Conservation (phyloP, 1,140 invertebrate genomes). For the Tetranychus cinnabarinus region DNA sequence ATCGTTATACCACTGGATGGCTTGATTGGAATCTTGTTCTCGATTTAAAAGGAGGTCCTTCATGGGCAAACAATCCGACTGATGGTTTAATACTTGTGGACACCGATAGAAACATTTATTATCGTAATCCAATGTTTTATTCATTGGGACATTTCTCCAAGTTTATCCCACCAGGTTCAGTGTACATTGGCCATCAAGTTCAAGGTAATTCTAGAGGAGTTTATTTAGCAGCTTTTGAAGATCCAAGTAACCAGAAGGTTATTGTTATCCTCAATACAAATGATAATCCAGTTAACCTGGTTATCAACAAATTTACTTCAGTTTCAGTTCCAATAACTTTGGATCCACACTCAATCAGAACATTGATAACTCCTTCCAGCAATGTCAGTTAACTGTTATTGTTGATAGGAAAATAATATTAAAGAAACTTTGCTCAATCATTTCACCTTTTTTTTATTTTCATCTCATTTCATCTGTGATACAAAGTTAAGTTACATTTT, state of each 20-base stretch:
- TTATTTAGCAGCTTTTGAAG: background rate
- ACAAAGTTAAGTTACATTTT: too few relatives aligned
- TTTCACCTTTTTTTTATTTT: too few relatives aligned
- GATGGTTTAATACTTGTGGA: constrained; percentile 26
- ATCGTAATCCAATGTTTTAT: constrained; percentile 32
- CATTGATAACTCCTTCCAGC: background rate
- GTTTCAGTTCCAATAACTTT: background rate
- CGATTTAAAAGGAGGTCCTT: constrained; percentile 25
- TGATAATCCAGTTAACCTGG: background rate
- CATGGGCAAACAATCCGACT: constrained; percentile 24
- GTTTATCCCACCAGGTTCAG: background rate
- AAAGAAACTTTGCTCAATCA: too few relatives aligned
- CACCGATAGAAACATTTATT: constrained; percentile 19
- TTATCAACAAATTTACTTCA: background rate
- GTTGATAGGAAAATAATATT: too few relatives aligned
- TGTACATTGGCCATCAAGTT: background rate
- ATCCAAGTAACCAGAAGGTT: background rate
- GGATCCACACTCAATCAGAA: background rate
- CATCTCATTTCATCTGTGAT: too few relatives aligned
- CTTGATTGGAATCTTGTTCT: constrained; percentile 29
- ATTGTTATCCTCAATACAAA: background rate
- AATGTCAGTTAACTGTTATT: too few relatives aligned
- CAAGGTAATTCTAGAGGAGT: background rate
- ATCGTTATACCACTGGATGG: constrained; percentile 23
- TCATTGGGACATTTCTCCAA: constrained; percentile 26